These are phyloP conservation scores for Linyphia triangularis DNA, from an alignment of 2,888 invertebrate genomes.

Conservation along the genomic window DNA sequence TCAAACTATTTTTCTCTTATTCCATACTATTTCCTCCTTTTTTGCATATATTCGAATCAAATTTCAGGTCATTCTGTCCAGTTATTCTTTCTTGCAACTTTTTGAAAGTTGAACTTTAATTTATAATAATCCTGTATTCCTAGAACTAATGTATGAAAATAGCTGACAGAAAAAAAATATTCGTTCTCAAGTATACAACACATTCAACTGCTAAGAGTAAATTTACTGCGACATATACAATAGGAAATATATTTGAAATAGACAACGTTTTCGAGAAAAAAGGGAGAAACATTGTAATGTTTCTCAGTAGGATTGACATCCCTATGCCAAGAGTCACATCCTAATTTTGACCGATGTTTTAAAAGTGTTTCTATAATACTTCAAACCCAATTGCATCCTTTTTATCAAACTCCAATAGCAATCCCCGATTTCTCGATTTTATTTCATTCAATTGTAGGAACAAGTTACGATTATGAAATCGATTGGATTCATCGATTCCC, in stretches of 20 bases:
- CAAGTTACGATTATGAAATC: neutral
- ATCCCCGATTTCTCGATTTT: neutral
- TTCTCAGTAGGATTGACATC: neutral
- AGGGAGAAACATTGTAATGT: neutral
- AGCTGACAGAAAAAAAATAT: too few relatives aligned
- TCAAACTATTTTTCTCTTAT: too few relatives aligned
- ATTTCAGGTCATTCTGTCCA: too few relatives aligned
- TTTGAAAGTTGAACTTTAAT: too few relatives aligned
- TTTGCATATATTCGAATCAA: too few relatives aligned
- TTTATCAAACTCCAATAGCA: neutral
- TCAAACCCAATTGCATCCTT: neutral
- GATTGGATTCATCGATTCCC: neutral
- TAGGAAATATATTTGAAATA: neutral
- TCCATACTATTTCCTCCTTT: too few relatives aligned
- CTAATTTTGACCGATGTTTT: neutral
- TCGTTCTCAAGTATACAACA: too few relatives aligned
- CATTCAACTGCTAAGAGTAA: too few relatives aligned
- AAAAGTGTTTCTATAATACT: neutral
- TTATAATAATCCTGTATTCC: too few relatives aligned
- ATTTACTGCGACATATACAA: neutral
- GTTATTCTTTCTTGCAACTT: too few relatives aligned
- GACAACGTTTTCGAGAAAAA: neutral
- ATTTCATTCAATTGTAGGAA: neutral
- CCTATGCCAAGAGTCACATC: neutral
- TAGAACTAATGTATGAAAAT: too few relatives aligned